Base-by-base conservation (phyloP, 2,888 invertebrate genomes). In the Mimachlamys varia region DNA sequence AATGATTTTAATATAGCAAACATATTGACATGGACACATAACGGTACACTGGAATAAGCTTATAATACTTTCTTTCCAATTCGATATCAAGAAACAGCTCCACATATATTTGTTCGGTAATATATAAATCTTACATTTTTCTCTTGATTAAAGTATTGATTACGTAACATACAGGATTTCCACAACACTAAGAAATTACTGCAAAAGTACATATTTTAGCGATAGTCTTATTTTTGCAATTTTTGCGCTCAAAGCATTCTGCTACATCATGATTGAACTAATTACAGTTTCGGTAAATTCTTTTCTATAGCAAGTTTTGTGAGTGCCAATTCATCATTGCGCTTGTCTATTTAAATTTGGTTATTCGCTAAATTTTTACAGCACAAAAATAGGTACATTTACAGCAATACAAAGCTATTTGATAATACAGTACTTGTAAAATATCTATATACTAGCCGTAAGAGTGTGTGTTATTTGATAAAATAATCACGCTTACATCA, bases 111-210 rank as follows among this genome's bases (percentile, higher is more conserved):
- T 76, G 22, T 22, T 0, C 7, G 19, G 76, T 76, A 27, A 13
- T 7, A 27, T 2, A 33, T 76, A 27, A 17, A 76, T 27, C 22
- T n/a, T 4, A 62, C 33, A 13, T 33, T 76, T 76, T 33, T 76
- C 76, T 76, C 76, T 76, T 27, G 76, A 76, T 15, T 27, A 76
- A 76, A n/a, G 22, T 58, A 76, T 22, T 27, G 33, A 19, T 76
- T 76, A 22, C 22, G 27, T 33, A 76, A 76, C 76, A 76, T 33
- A 76, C 33, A 76, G 76, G 76, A 76, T 76, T 76, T 76, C 76
- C 76, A 76, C 76, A 76, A 76, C 76, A 76, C 76, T 15, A 2
- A 76, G 76, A 76, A 76, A 76, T 76, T 4, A n/a, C n/a, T n/a
- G n/a, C n/a, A n/a, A n/a, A n/a, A n/a, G n/a, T n/a, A n/a, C n/a